Evolutionary conservation across 2,113 vertebrate species (phyloP).

Genomic region (Chamaea fasciata): DNA sequence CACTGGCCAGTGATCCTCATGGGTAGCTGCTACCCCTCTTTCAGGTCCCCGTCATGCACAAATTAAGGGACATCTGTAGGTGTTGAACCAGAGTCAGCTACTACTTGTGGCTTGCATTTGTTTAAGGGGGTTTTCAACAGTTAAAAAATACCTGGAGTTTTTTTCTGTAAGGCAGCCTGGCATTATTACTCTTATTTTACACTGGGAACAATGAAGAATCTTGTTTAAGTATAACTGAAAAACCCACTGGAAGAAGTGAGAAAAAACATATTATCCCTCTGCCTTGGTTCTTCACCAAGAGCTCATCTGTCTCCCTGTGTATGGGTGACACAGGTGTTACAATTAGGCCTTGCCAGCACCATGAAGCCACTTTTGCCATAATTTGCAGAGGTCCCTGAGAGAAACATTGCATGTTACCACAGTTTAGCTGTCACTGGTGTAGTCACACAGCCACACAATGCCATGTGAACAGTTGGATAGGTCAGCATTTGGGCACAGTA

Average conservation of each 20-base stretch:
- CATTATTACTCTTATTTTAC: background rate
- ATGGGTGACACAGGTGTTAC: background rate
- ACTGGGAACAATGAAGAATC: background rate
- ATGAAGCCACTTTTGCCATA: background rate
- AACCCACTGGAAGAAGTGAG: background rate
- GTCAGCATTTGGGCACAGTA: background rate
- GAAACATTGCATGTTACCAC: background rate
- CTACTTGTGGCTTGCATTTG: background rate
- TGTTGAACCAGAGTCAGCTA: background rate
- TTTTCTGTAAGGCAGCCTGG: background rate
- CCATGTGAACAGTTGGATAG: fast-evolving
- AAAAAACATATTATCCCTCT: background rate
- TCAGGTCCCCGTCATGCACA: fast-evolving
- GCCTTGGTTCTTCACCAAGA: background rate
- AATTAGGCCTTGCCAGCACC: background rate
- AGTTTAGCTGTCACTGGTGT: background rate
- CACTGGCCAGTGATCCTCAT: background rate
- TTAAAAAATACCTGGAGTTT: background rate
- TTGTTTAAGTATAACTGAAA: background rate
- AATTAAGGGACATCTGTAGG: background rate
- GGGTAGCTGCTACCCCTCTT: background rate
- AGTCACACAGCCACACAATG: background rate
- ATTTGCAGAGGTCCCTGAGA: background rate
- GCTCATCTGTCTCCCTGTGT: background rate
- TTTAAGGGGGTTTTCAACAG: background rate